Evolutionary conservation across 2,888 invertebrate genomes (phyloP).

Genomic region (Rhamnusium bicolor): DNA sequence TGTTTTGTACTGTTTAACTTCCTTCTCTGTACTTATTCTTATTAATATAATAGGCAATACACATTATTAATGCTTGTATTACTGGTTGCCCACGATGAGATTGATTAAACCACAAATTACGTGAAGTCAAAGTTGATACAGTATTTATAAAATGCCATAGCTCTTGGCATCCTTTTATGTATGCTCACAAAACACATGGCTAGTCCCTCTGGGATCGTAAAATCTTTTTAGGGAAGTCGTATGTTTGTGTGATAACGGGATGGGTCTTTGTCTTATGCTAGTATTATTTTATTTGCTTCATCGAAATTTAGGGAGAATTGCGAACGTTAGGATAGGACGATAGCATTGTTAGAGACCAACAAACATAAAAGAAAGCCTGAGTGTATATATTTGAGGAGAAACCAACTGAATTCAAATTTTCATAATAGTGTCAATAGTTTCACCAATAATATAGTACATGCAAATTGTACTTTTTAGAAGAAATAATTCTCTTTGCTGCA

Average conservation of each 20-base stretch:
- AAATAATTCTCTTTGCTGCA: too few relatives aligned
- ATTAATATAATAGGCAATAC: not conserved
- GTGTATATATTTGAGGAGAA: too few relatives aligned
- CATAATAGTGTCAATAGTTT: too few relatives aligned
- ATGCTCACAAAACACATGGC: slow-evolving; percentile 3
- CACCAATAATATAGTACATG: too few relatives aligned
- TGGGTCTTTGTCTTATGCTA: not conserved
- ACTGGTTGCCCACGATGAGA: not conserved
- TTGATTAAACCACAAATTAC: not conserved
- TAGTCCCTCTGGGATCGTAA: slow-evolving; percentile 3
- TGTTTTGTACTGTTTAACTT: too few relatives aligned
- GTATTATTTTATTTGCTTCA: slow-evolving; percentile 1
- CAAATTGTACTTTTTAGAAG: too few relatives aligned
- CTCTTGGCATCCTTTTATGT: not conserved
- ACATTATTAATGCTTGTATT: not conserved
- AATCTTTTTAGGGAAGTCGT: slow-evolving; percentile 18
- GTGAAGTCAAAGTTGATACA: slow-evolving; percentile 1
- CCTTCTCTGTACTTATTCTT: too few relatives aligned
- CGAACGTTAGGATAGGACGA: not conserved
- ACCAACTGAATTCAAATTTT: too few relatives aligned
- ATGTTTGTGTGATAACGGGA: slow-evolving; percentile 4
- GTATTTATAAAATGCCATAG: not conserved
- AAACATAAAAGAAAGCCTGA: too few relatives aligned
- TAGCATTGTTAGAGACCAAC: not conserved
- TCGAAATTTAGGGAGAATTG: not conserved